A percentile compares a stretch with the other conserved stretches of the same genome.
phyloP scores from a whole-genome alignment of 2,888 invertebrate species.

The Ptilodon capucinus region DNA sequence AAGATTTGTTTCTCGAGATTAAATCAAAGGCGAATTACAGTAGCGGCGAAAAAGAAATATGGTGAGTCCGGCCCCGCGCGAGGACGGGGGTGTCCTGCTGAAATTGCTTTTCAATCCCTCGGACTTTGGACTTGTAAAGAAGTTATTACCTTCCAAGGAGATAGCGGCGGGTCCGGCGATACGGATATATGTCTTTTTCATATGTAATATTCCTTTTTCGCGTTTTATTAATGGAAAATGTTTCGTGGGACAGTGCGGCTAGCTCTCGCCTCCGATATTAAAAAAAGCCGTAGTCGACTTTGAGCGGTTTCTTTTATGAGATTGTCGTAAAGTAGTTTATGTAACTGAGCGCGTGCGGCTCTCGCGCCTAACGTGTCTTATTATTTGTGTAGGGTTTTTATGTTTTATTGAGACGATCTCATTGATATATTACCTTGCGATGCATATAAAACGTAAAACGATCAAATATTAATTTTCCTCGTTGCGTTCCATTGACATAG shows the following conservation, averaged over 20 bases:
- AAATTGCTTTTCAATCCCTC: conserved; percentile 85
- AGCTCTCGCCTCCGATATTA: conserved; percentile 76
- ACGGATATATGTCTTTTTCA: conserved; percentile 83
- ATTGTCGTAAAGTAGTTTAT: conserved; percentile 71
- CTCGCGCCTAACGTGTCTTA: conserved; percentile 29
- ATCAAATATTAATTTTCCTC: conserved; percentile 49
- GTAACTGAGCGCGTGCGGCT: conserved; percentile 40
- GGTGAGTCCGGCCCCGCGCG: conserved; percentile 74
- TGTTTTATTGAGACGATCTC: conserved; percentile 17
- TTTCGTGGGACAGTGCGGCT: conserved; percentile 78
- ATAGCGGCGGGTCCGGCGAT: conserved; percentile 82
- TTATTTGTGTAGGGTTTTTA: conserved; percentile 25
- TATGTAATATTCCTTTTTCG: conserved; percentile 84
- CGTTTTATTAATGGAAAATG: conserved; percentile 84
- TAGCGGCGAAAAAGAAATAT: conserved; percentile 82
- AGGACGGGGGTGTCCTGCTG: conserved; percentile 81
- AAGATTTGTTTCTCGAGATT: conserved; percentile 83
- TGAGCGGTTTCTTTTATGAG: conserved; percentile 71
- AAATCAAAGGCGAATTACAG: conserved; percentile 83
- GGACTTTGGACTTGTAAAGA: conserved; percentile 85
- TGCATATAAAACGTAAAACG: conserved; percentile 5
- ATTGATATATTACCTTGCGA: conserved; percentile 5
- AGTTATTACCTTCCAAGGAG: conserved; percentile 83
- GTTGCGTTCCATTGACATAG: conserved; percentile 48
- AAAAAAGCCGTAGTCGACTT: conserved; percentile 68